A percentile compares a stretch with the other conserved stretches of the same genome.
Conservation (phyloP, 1,140 invertebrate genomes). For the Drosophila mayri region DNA sequence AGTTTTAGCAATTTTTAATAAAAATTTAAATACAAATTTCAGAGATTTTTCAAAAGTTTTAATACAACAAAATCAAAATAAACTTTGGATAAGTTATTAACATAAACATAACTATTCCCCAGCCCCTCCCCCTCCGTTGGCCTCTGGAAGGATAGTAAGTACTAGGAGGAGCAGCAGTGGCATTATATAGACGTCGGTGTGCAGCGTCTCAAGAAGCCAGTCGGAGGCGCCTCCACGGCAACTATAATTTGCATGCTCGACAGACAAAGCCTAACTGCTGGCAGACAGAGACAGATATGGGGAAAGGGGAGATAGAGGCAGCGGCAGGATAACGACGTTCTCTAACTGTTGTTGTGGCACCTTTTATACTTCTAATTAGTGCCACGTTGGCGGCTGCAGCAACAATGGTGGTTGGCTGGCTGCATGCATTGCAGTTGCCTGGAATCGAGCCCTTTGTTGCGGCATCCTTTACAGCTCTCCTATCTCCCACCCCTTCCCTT, state of each 20-base stretch:
- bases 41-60: not conserved
- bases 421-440: conserved; percentile 62
- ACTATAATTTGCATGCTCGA: conserved; percentile 75
- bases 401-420: conserved; percentile 53
- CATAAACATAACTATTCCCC: not conserved
- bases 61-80: not conserved
- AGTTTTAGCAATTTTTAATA: not conserved
- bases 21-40: not conserved
- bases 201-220: conserved; percentile 56
- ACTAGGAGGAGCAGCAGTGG: not conserved
- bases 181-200: conserved; percentile 21
- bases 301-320: not conserved
- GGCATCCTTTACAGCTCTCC: conserved; percentile 37
- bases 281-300: conserved; percentile 17
- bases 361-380: conserved; percentile 84
- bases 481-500: too few species aligned
- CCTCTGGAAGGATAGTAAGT: conserved; percentile 7
- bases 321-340: conserved; percentile 38
- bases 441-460: conserved; percentile 64
- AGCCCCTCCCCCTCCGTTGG: not conserved
- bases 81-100: not conserved
- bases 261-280: conserved; percentile 57
- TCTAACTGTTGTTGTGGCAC: conserved; percentile 73
- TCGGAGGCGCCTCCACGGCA: conserved; percentile 24
- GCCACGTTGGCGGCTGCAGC: conserved; percentile 70